phyloP scores from a whole-genome alignment of 2,113 vertebrate genomes.

The Chaetodon auriga region DNA sequence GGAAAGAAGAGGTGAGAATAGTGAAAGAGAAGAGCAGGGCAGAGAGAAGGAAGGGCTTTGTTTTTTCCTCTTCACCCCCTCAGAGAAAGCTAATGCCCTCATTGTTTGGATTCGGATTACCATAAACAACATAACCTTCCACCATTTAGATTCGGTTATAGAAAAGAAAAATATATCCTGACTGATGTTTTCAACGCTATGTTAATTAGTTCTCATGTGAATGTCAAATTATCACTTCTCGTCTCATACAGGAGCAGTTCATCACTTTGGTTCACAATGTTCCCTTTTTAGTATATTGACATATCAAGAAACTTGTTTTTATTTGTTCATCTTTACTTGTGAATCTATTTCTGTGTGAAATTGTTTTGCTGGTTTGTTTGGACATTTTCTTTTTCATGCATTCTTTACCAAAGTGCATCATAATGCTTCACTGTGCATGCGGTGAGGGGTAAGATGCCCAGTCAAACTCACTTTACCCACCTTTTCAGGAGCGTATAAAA shows the following conservation, averaged over 20 bases:
- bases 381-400: background rate
- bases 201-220: background rate
- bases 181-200: background rate
- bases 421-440: background rate
- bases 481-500: background rate
- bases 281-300: background rate
- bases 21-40: background rate
- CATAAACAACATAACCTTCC: background rate
- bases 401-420: background rate
- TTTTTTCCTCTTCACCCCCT: background rate
- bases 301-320: background rate
- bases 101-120: background rate
- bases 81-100: background rate
- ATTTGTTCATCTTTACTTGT: background rate
- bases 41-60: background rate
- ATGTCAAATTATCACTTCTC: background rate
- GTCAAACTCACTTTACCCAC: background rate
- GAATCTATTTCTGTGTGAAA: background rate
- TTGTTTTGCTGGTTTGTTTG: background rate
- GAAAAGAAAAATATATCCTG: background rate
- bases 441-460: too few species aligned
- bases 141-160: background rate
- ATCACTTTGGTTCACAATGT: background rate
- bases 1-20: rapidly evolving
- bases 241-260: background rate